phyloP scores from a whole-genome alignment of 2,888 invertebrate species.

The Marronus borbonicus region DNA sequence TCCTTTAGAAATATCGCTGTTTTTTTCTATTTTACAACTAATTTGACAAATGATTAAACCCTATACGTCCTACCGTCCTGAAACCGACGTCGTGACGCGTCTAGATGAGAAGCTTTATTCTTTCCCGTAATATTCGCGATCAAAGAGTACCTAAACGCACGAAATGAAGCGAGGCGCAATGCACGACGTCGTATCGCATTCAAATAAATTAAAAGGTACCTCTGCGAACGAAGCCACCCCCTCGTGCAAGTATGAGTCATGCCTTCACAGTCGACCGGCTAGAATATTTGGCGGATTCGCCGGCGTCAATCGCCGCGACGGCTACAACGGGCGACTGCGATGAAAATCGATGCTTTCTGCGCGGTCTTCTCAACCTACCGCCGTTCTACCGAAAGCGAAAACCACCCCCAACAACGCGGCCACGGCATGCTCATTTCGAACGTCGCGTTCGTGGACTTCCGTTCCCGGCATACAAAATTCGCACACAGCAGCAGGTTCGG shows the following conservation, averaged over 20 bases:
- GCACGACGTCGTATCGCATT: constrained; percentile 16
- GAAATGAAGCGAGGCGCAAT: background rate
- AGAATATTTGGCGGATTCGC: constrained; percentile 16
- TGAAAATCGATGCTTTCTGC: constrained; percentile 55
- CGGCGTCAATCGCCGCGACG: background rate
- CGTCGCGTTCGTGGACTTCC: constrained; percentile 41
- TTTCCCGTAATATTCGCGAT: constrained; percentile 24
- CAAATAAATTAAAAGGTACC: constrained; percentile 39
- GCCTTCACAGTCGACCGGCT: constrained; percentile 15
- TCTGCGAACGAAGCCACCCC: constrained; percentile 33
- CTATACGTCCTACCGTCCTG: background rate
- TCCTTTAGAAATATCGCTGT: background rate
- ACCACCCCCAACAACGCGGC: constrained; percentile 28
- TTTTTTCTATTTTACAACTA: background rate
- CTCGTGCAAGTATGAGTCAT: constrained; percentile 42
- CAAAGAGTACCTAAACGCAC: constrained; percentile 22
- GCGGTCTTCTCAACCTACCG: constrained; percentile 51
- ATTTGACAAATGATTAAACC: background rate
- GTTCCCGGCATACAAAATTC: constrained; percentile 27
- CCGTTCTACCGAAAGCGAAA: constrained; percentile 53
- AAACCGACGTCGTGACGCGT: background rate
- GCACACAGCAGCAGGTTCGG: constrained; percentile 10
- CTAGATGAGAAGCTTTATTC: background rate
- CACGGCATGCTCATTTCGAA: constrained; percentile 39
- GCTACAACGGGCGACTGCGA: constrained; percentile 1